Evolutionary conservation across 2,888 invertebrate genomes (phyloP), one percentile per base, ranked within the genome.

Genomic region (Orthosia incerta): DNA sequence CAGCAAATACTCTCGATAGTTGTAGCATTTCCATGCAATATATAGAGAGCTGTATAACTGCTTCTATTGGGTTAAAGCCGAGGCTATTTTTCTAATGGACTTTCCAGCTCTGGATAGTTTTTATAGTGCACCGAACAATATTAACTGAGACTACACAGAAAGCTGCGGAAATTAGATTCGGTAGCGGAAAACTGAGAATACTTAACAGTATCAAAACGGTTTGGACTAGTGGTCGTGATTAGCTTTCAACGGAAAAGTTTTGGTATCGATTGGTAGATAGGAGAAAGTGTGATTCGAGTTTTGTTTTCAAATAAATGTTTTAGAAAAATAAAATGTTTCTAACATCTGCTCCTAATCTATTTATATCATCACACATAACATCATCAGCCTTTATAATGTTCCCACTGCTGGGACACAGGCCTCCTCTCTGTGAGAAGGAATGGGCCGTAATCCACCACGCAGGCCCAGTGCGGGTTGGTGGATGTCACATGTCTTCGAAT

Each of bases 101-200:
- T 75, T 80, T 66, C 50, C 65, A 69, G 80, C 61, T 62, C 53
- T 61, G 45, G 48, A 59, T 70, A 12, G 75, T 69, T 80, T 79
- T 80, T 70, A 79, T 75, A 70, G 80, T 70, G 65, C 64, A 79
- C 75, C 70, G 69, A 74, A 79, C 78, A 53, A 80, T 57, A 75
- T 74, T 78, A 80, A 65, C 64, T 57, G 69, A 65, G 59, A 67
- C 48, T 79, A 79, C 50, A 64, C 60, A 61, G 74, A 65, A 79
- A 74, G 51, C 78, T 78, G 55, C 18, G 13, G 51, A 80, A 80
- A 74, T 78, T 80, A 69, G 80, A 69, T 74, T 80, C 23, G 31
- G 60, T 45, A 57, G 56, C 50, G 56, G 48, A 59, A 61, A 76
- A 65, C 48, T 46, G 45, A 65, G 31, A 31, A 56, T 39, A 61